Conservation (phyloP, 2,888 invertebrate species). For the Parnassius apollo region DNA sequence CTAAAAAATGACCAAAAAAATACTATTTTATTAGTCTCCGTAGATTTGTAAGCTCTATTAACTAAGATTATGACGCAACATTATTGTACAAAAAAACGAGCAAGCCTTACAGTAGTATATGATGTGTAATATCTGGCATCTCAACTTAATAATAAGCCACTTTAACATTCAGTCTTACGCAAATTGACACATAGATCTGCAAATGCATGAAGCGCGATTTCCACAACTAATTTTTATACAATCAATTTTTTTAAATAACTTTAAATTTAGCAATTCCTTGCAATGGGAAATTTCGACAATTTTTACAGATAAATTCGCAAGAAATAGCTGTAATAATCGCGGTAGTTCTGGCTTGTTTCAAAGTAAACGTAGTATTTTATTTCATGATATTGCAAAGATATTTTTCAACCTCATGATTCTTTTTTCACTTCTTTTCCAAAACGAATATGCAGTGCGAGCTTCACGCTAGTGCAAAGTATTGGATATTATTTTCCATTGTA, state of each 20-base stretch:
- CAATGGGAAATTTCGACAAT: background rate
- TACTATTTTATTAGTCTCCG: too few relatives aligned
- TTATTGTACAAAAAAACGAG: too few relatives aligned
- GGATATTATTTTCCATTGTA: background rate
- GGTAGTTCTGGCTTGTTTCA: constrained; percentile 11
- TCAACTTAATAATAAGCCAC: too few relatives aligned
- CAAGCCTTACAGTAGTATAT: too few relatives aligned
- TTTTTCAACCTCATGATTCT: background rate
- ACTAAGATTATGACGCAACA: too few relatives aligned
- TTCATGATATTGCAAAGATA: constrained; percentile 1
- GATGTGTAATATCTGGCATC: too few relatives aligned
- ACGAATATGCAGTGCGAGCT: background rate
- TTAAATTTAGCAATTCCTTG: constrained; percentile 8
- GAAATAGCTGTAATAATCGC: constrained; percentile 10
- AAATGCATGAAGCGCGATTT: too few relatives aligned
- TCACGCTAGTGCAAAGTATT: background rate
- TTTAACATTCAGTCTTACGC: too few relatives aligned
- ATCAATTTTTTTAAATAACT: background rate
- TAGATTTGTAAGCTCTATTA: too few relatives aligned
- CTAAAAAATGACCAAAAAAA: too few relatives aligned
- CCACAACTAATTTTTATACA: too few relatives aligned
- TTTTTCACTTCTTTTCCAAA: background rate
- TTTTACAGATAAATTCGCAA: constrained; percentile 10
- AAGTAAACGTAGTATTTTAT: constrained; percentile 6
- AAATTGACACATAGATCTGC: too few relatives aligned